Percentiles rank a stretch among this genome's conserved stretches.
Evolutionary conservation across 2,113 vertebrate species (phyloP).

Genomic region (Limnothrissa miodon): DNA sequence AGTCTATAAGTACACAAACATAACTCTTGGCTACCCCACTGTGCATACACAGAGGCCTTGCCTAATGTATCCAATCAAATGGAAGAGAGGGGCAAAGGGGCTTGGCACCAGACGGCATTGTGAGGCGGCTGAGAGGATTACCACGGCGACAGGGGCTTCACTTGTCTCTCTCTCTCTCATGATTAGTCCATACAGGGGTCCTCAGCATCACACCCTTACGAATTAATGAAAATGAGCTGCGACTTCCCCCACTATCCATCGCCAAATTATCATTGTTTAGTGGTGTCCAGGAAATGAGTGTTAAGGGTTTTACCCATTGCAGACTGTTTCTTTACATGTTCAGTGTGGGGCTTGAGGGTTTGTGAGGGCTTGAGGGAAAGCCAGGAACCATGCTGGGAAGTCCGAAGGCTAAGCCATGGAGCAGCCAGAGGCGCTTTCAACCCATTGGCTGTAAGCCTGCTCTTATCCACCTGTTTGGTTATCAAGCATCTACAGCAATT

Average conservation of each 20-base stretch:
- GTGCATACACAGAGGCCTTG: not conserved
- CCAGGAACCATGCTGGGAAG: not conserved
- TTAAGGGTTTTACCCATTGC: not conserved
- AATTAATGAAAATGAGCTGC: constrained; percentile 31
- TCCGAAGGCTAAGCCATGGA: not conserved
- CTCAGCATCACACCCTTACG: constrained; percentile 32
- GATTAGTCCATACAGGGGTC: constrained; percentile 31
- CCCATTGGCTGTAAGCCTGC: not conserved
- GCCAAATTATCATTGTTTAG: not conserved
- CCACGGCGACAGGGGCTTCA: not conserved
- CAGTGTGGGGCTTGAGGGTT: not conserved
- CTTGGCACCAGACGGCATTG: constrained; percentile 31
- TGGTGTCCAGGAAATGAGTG: constrained; percentile 18
- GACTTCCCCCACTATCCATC: not conserved
- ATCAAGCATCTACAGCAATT: not conserved
- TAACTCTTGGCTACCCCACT: constrained; percentile 16
- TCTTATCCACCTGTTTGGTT: constrained; percentile 5
- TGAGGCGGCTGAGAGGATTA: constrained; percentile 34
- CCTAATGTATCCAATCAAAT: constrained; percentile 4
- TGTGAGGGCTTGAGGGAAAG: not conserved
- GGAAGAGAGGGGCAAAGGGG: not conserved
- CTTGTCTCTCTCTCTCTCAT: not conserved
- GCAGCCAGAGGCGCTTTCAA: not conserved
- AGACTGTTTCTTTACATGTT: not conserved
- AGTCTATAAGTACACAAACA: not conserved